Evolutionary conservation across 1,140 invertebrate species (phyloP).

Genomic region (Trichoplusia ni): DNA sequence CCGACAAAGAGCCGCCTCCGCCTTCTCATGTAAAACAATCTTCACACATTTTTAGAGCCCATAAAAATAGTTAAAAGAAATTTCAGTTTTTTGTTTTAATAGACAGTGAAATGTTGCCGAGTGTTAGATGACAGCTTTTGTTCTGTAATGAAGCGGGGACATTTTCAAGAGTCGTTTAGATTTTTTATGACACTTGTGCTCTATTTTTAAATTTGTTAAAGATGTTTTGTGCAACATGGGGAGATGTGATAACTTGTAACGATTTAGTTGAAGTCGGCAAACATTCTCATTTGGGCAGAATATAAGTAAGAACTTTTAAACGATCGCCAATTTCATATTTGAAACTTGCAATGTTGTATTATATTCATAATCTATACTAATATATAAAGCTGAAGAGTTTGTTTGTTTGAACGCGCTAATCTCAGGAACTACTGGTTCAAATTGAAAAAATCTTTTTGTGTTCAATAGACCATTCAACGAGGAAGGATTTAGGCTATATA

Average conservation of each 20-base stretch:
- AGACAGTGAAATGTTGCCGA: slow-evolving; percentile 79
- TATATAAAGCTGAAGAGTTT: too few relatives aligned
- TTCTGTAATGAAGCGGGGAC: slow-evolving; percentile 77
- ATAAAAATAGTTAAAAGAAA: slow-evolving; percentile 80
- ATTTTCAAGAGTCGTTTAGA: slow-evolving; percentile 63
- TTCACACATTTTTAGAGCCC: slow-evolving; percentile 75
- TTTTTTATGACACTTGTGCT: slow-evolving; percentile 65
- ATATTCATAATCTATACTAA: too few relatives aligned
- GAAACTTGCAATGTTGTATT: too few relatives aligned
- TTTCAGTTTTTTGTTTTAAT: slow-evolving; percentile 70
- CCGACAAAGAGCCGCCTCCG: slow-evolving; percentile 74
- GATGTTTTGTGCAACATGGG: slow-evolving; percentile 27
- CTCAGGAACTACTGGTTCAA: too few relatives aligned
- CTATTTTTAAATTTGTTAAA: slow-evolving; percentile 64
- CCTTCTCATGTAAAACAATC: slow-evolving; percentile 77
- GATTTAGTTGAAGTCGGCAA: neutral
- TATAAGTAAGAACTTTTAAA: neutral
- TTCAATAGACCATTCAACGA: too few relatives aligned
- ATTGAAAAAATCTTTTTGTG: too few relatives aligned
- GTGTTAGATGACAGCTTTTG: slow-evolving; percentile 78
- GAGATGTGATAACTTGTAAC: neutral
- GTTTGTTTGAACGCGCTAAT: too few relatives aligned
- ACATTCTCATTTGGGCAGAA: too few relatives aligned
- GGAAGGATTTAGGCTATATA: too few relatives aligned
- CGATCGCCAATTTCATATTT: too few relatives aligned